Base-by-base conservation (phyloP, 1,140 invertebrate species). In the Drosophila nikananu region DNA sequence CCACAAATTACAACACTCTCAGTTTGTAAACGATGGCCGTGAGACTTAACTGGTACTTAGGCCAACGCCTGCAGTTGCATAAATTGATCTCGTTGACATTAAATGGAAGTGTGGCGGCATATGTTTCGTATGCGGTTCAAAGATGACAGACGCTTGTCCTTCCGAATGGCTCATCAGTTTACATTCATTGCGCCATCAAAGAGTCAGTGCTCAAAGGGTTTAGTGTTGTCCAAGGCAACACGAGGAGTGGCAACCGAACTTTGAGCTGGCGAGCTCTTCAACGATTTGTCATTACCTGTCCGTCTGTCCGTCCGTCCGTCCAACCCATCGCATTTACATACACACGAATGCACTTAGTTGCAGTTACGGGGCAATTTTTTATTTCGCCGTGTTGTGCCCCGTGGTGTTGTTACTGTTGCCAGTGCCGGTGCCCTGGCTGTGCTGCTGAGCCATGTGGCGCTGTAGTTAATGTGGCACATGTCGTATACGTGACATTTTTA, bases 401-500 rank as follows among this genome's bases (percentile, higher is more conserved):
- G 12, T 54, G 39, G 12, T 54, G 39, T 52, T 44, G 35, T 44
- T 57, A 30, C 13, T 35, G 32, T 54, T 60, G 41, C 42, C 30
- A 13, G 27, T 61, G 46, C 25, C 25, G n/a, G 25, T 62, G 35
- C 39, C 39, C 12, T 42, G 58, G 46, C 49, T 57, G 19, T 70
- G 44, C 55, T 75, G 68, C 66, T 87, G 80, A 89, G 89, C 77
- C 80, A 89, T 87, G 83, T 81, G 80, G 68, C 72, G 65, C 48
- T 42, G 83, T 87, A 87, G 83, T 89, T 89, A 87, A 90, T 89
- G 86, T 89, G 84, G 52, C 86, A 89, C 84, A 89, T 90, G 84
- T 89, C 84, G 84, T 90, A 84, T 84, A 89, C 84, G 84, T 89
- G 84, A 89, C 84, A 89, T 90, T 89, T 89, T 89, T 89, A 89